Evolutionary conservation across 2,797 vertebrate species (phyloP), one percentile per base, ranked within the genome.

Genomic region (Melanogrammus aeglefinus): DNA sequence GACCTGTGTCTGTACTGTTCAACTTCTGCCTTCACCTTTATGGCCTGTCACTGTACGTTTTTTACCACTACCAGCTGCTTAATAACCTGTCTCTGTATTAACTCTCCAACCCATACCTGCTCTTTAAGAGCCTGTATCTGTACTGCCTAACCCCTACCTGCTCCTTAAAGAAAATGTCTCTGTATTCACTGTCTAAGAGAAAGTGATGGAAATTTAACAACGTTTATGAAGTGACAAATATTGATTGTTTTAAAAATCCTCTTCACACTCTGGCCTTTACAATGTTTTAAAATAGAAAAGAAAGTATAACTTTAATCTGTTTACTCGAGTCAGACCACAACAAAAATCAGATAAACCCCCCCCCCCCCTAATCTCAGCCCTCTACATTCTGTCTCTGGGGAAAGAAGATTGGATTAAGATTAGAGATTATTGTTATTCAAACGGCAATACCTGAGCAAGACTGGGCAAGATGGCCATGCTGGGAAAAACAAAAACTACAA

Each of bases 381-480:
- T 75, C 74, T 51, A 75, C 41, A 75, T 51, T 29, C 41, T 18
- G 18, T 41, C 63, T 41, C 36, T 27, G 36, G 36, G 27, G 24
- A 27, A 75, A 12, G 18, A n/a, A 69, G 63, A 69, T 69, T 3
- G 24, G 63, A 27, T 69, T 69, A 69, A 69, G 63, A 69, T 69
- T 69, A 69, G n/a, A 69, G 63, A 69, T 69, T 69, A 27, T 69
- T 69, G 63, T 69, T 69, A 69, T 69, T 69, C 63, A 69, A 69
- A 69, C 24, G 24, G 63, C 63, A 69, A 69, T 69, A 69, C n/a
- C 63, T 27, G 63, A 69, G 63, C 57, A 63, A n/a, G 57, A 63
- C 47, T 18, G 14, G 5, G 47, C 21, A 63, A 16, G 57, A 63
- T 24, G 57, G 57, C 57, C n/a, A 63, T 24, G 63, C 63, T 69